Percentiles rank a stretch among this genome's conserved stretches.
Evolutionary conservation across 2,888 invertebrate species (phyloP).

Genomic region (Branchellion lobata): DNA sequence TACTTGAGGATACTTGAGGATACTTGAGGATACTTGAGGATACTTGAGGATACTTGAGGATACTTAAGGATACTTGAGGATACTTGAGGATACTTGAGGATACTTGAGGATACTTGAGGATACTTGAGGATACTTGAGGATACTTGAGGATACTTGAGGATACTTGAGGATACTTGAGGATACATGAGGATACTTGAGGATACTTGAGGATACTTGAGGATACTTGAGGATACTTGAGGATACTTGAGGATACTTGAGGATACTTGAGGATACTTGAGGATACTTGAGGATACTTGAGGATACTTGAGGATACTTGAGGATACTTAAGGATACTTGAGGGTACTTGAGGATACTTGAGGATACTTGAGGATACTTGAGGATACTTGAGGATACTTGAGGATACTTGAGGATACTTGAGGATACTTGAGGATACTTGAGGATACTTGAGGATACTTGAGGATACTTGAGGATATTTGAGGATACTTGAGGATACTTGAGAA

Average conservation of each 20-base stretch:
- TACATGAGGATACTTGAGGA: not conserved
- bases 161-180: constrained; percentile 56
- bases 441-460: constrained; percentile 4
- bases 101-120: not conserved
- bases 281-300: not conserved
- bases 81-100: constrained; percentile 52
- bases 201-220: not conserved
- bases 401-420: constrained; percentile 55
- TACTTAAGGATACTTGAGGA: not conserved
- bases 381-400: not conserved
- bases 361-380: not conserved
- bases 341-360: not conserved
- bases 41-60: not conserved
- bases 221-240: not conserved
- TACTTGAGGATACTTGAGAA: not conserved
- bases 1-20: not conserved
- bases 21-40: not conserved
- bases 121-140: not conserved
- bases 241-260: not conserved
- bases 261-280: not conserved
- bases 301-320: not conserved
- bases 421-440: not conserved
- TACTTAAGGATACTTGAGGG: constrained; percentile 51
- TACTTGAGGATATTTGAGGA: not conserved
- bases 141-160: not conserved